Evolutionary conservation across 2,888 invertebrate genomes (phyloP), one percentile per base, ranked within the genome.

Genomic region (Seira sanloemensis): DNA sequence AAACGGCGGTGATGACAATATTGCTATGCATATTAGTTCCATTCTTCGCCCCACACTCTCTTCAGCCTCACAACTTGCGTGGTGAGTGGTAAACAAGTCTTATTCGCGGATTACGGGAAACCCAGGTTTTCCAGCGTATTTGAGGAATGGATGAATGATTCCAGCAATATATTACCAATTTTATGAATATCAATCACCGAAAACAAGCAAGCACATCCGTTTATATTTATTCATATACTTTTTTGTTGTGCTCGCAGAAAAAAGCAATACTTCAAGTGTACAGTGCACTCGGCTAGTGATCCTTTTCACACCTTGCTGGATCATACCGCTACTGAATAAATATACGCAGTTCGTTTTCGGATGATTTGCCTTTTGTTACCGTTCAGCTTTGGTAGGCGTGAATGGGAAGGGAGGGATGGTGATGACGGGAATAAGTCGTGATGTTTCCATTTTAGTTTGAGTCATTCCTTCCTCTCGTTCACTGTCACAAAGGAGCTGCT

Each of bases 1-100:
- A 62, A 62, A 62, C 62, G 62, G 21, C 21, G 58, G n/a, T 18
- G 58, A 58, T 58, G 62, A 62, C 62, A 62, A 62, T 62, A 62
- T 62, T 62, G 62, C 16, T 23, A 62, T 62, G 62, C 62, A 62
- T 62, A 62, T 23, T 62, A 62, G 62, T 9, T 19, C 62, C 21
- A 62, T 62, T 23, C 19, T 62, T 50, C 62, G 4, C 58, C 21
- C 62, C 23, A 62, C 21, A 62, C 21, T n/a, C n/a, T n/a, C n/a
- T n/a, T n/a, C n/a, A n/a, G n/a, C n/a, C n/a, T n/a, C n/a, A n/a
- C n/a, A n/a, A n/a, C n/a, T n/a, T n/a, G n/a, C n/a, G n/a, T n/a
- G n/a, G n/a, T 12, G 23, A 50, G 50, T 18, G 19, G 19, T 5
- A 62, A 62, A 62, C 62, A 21, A 62, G 1, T 9, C 62, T 62